A percentile compares a stretch with the other conserved stretches of the same genome.
Conservation (phyloP, 2,797 vertebrate species). For the Philypnodon macrostomus region DNA sequence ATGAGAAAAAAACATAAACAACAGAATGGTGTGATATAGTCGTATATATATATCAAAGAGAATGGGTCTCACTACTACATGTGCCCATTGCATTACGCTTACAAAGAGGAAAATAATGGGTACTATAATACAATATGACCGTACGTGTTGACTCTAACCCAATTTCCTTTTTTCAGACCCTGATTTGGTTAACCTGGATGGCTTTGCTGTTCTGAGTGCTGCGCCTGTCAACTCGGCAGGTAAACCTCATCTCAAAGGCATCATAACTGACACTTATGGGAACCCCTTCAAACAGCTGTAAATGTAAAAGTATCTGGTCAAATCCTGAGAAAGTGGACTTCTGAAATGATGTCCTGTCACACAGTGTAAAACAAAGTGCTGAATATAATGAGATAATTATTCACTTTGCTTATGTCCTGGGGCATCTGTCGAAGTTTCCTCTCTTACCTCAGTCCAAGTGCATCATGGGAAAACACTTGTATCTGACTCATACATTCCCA, state of each 20-base stretch:
- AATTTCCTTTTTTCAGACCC: constrained; percentile 59
- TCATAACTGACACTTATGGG: constrained; percentile 10
- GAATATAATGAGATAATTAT: constrained; percentile 18
- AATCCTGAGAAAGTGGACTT: background rate
- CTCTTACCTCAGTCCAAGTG: constrained; percentile 8
- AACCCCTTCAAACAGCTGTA: background rate
- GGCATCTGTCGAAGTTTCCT: constrained; percentile 9
- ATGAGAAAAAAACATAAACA: too few species aligned
- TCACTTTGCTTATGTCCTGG: constrained; percentile 12
- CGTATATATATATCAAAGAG: too few species aligned
- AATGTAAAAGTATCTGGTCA: constrained; percentile 9
- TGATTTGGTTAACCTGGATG: constrained; percentile 79
- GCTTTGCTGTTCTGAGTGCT: constrained; percentile 77
- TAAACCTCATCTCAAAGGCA: constrained; percentile 47
- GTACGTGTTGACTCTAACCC: constrained; percentile 13
- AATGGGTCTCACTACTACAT: too few species aligned
- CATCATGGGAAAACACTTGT: constrained; percentile 10
- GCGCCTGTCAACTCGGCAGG: constrained; percentile 72
- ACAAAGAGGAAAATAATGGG: background rate
- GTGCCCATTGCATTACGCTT: too few species aligned
- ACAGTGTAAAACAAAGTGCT: constrained; percentile 11
- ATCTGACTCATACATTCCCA: constrained; percentile 31
- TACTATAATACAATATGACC: too few species aligned
- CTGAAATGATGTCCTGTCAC: constrained; percentile 24
- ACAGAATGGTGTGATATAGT: too few species aligned